Percentiles rank a stretch among this genome's conserved stretches.
Conservation (phyloP, 2,113 vertebrate species). For the Osmerus eperlanus region DNA sequence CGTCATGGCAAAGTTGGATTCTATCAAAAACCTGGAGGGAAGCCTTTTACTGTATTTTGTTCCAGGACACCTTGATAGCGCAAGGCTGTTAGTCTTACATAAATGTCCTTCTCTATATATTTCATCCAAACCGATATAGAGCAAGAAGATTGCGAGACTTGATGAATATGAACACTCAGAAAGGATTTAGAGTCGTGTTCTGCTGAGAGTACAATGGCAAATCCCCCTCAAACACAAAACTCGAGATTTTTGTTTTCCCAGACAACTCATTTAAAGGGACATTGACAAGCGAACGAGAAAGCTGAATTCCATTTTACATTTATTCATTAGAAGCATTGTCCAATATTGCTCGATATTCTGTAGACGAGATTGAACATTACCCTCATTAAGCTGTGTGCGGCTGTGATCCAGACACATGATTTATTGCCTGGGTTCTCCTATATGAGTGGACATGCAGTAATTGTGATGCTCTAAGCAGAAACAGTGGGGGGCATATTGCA, state of each 20-base stretch:
- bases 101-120: too few species aligned
- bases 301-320: slow-evolving; percentile 9
- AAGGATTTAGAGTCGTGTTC: too few species aligned
- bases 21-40: too few species aligned
- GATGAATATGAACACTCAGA: too few species aligned
- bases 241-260: not conserved
- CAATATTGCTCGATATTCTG: slow-evolving; percentile 14
- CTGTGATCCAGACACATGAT: too few species aligned
- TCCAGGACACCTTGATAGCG: too few species aligned
- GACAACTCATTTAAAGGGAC: slow-evolving; percentile 7
- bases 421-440: not conserved
- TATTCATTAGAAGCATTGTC: not conserved
- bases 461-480: not conserved
- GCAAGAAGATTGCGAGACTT: too few species aligned
- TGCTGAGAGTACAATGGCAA: not conserved
- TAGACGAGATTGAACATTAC: slow-evolving; percentile 5
- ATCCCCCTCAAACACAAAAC: too few species aligned
- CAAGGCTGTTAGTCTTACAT: too few species aligned
- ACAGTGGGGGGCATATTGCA: not conserved
- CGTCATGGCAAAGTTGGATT: too few species aligned
- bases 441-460: not conserved
- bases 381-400: not conserved
- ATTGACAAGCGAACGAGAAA: not conserved
- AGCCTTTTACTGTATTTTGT: too few species aligned
- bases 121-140: too few species aligned